Base-by-base conservation (phyloP, 2,797 vertebrate genomes). In the Tenualosa thibaudeaui region DNA sequence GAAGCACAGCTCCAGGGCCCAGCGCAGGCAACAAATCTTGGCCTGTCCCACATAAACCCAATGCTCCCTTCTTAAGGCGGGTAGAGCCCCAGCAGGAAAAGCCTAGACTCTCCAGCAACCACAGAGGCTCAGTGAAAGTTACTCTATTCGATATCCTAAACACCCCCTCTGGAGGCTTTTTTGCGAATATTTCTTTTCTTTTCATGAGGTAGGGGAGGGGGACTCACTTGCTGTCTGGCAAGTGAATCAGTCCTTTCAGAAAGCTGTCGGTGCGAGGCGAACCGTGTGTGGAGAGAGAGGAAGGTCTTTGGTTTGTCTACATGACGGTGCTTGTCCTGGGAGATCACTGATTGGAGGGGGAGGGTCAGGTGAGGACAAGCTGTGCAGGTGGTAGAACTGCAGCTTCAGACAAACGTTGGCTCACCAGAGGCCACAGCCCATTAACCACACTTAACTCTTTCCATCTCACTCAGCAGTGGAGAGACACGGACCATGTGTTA, bases 1-100 rank as follows among this genome's bases (percentile, higher is more conserved):
- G 68, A 87, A 65, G 60, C 53, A 10, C n/a, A 24, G 58, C 58
- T 78, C 82, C 15, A 19, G 82, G 85, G 78, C 84, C 84, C 90
- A 85, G 86, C 65, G 85, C 85, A 86, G 85, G 62, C 84, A 83
- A 60, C 84, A 82, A 56, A 84, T 85, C 71, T 86, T 60, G 49
- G 82, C 78, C 60, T 46, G 82, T 87, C 50, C 86, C 84, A 81
- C 86, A 91, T 88, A 88, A 90, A 89, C 87, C 81, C 68, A 84
- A 9, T 8, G 26, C 84, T 84, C 58, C 50, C 40, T 83, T 62
- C 83, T 26, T 37, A 81, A 83, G 50, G 56, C 49, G 26, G n/a
- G 40, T 10, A 56, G 40, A 86, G 82, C 37, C 13, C 26, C 24
- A 15, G 62, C 26, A 68, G 31, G 4, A 40, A 12, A 4, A 8